Conservation (phyloP, 2,113 vertebrate genomes). For the Patagioenas fasciata region DNA sequence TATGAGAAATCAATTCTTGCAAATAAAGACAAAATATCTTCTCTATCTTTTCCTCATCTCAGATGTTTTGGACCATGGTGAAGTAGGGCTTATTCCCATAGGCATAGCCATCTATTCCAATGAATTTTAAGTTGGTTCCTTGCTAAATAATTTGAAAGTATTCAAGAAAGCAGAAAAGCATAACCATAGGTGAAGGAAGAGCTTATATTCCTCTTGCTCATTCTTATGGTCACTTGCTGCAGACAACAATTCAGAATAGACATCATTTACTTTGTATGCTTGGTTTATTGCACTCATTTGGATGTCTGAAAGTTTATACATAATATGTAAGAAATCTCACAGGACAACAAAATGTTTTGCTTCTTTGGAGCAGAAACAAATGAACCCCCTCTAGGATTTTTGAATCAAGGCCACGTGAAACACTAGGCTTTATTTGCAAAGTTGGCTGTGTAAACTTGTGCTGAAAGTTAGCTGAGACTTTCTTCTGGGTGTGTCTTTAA, state of each 20-base stretch:
- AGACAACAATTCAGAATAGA: not conserved
- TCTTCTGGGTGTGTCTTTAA: not conserved
- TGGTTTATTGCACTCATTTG: not conserved
- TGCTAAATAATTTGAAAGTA: not conserved
- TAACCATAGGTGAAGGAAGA: not conserved
- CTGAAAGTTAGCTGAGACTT: not conserved
- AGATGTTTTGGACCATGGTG: not conserved
- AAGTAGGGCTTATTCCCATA: not conserved
- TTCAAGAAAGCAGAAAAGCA: not conserved
- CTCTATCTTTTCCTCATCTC: not conserved
- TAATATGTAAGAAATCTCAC: not conserved
- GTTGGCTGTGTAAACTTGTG: not conserved
- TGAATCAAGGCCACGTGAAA: not conserved
- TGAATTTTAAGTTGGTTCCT: not conserved
- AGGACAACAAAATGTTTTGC: not conserved
- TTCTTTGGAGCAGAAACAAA: conserved; percentile 1
- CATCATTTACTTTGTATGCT: not conserved
- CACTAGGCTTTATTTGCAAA: not conserved
- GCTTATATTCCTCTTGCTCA: not conserved
- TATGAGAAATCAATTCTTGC: not conserved
- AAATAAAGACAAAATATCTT: not conserved
- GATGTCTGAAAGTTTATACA: not conserved
- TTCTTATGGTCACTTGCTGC: not conserved
- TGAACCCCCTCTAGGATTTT: not conserved
- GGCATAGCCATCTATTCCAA: not conserved